These are phyloP conservation scores for Melolontha melolontha DNA, from an alignment of 2,888 invertebrate species.

Conservation along the genomic window DNA sequence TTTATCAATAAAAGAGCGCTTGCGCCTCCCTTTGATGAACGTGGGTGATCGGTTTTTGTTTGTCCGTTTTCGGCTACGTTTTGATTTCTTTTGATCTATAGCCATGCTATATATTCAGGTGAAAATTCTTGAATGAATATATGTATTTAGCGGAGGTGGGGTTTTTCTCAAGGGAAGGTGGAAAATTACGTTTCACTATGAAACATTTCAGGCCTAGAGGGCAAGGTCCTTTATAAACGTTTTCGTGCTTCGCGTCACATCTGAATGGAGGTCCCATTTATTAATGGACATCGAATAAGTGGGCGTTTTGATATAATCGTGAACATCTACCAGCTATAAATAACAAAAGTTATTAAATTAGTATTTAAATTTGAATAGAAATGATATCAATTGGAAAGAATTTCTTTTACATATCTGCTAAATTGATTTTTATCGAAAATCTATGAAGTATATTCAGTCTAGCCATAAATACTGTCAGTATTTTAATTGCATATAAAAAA, in stretches of 20 bases:
- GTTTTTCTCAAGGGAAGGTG: neutral
- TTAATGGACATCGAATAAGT: constrained; percentile 19
- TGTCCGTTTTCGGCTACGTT: constrained; percentile 3
- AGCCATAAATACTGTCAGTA: too few relatives aligned
- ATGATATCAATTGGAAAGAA: too few relatives aligned
- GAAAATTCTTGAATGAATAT: constrained; percentile 17
- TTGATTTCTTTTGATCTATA: neutral
- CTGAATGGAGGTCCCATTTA: constrained; percentile 11
- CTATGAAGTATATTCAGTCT: too few relatives aligned
- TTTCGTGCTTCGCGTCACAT: neutral
- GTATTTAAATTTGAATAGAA: too few relatives aligned
- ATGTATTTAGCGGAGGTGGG: constrained; percentile 1
- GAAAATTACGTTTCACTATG: constrained; percentile 3
- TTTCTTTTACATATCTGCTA: too few relatives aligned
- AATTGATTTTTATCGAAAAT: too few relatives aligned
- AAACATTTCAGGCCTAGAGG: neutral
- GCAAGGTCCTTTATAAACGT: neutral
- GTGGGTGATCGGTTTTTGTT: constrained; percentile 53
- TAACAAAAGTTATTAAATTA: neutral
- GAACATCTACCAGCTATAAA: neutral
- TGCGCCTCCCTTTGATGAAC: constrained; percentile 50
- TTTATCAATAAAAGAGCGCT: constrained; percentile 58
- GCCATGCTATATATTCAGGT: neutral
- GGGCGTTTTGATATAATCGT: neutral
- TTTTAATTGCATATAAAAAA: too few relatives aligned